Base-by-base conservation (phyloP, 2,888 invertebrate species). In the Archaeoteleia sp. region DNA sequence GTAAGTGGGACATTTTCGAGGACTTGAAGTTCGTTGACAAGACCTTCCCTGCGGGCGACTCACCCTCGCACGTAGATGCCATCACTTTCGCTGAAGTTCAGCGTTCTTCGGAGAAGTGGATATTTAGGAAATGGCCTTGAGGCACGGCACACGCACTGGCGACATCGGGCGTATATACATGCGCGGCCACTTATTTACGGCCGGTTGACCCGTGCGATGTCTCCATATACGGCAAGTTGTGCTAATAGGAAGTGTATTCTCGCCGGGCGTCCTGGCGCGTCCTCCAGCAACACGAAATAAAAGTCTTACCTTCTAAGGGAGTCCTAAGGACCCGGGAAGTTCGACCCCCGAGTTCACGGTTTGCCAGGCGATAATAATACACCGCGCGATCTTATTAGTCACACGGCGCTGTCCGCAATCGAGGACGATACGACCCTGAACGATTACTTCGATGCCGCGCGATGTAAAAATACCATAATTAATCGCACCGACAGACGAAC, bases 271-370 rank as follows among this genome's bases (percentile, higher is more conserved):
- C 78, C 70, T 67, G 70, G 68, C 61, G 58, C 74, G 79, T 74
- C 78, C 77, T 78, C 78, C 76, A 72, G 54, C 53, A 67, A 75
- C 76, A 75, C 72, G 72, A 61, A 73, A 74, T 78, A 76, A 79
- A 81, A 79, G 74, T 78, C 72, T 72, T 72, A 67, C 81, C 79
- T 72, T 81, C 79, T 80, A 81, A 73, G 82, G 82, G 73, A 76
- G 77, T 77, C 74, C 77, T 78, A 79, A 80, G 74, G 78, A 80
- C 78, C 62, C 62, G 80, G 78, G 71, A 74, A 74, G 74, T 74
- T 75, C 76, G 78, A 77, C 75, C 54, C 61, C 61, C 32, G 63
- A 54, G 67, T 65, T 71, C 65, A 65, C 37, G 67, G 67, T 53
- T 70, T 43, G 27, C 9, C 51, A 23, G 25, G 45, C 23, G 61